Conservation (phyloP, 2,113 vertebrate genomes). For the Irena cyanogastra region DNA sequence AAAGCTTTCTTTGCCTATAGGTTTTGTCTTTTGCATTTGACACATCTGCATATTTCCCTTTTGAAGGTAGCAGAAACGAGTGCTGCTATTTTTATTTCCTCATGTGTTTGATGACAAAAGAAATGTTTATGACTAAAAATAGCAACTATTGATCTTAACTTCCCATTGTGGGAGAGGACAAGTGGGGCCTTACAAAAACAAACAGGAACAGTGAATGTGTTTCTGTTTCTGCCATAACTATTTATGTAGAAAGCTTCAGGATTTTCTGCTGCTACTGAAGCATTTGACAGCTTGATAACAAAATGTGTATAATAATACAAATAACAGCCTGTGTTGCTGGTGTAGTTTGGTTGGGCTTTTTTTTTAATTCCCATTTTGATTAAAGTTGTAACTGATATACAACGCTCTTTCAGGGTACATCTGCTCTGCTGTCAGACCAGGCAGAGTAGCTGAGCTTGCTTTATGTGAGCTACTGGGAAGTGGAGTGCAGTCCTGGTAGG, state of each 20-base stretch:
- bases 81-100: constrained; percentile 1
- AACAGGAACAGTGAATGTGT: background rate
- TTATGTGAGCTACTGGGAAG: background rate
- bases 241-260: background rate
- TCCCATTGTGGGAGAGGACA: background rate
- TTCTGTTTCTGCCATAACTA: constrained; percentile 27
- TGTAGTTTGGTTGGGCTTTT: background rate
- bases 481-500: background rate
- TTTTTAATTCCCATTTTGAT: background rate
- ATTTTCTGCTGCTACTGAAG: background rate
- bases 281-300: constrained; percentile 45
- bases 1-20: background rate
- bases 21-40: background rate
- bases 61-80: background rate
- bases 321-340: constrained; percentile 37
- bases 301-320: constrained; percentile 39
- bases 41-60: background rate
- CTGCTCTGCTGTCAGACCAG: background rate
- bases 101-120: background rate
- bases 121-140: constrained; percentile 21
- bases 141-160: constrained; percentile 34
- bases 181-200: background rate
- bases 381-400: background rate
- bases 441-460: background rate
- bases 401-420: background rate